Base-by-base conservation (phyloP, 1,140 invertebrate genomes). In the Mylabris phalerata region DNA sequence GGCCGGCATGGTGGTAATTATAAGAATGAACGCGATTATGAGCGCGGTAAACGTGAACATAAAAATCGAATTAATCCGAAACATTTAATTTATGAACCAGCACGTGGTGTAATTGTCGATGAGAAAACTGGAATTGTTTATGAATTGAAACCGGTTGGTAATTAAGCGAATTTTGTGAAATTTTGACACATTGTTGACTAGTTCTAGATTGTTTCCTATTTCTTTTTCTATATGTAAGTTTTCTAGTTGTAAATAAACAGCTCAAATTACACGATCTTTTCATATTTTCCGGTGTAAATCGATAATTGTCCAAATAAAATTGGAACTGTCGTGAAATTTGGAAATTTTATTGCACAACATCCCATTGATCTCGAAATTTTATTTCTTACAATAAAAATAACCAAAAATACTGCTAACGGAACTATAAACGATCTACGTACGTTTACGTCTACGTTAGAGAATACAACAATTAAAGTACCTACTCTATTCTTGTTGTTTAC, bases 1-100 rank as follows among this genome's bases (percentile, higher is more conserved):
- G 59, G 60, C 11, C 68, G 66, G 56, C 69, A 71, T 44, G 69
- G 69, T 7, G 69, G 69, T 6, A 71, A 71, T 59, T 71, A 71
- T 41, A 65, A 55, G 52, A 61, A 50, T 19, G 60, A 61, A 13
- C 48, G 61, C 42, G 62, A 66, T 51, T 55, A 42, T 41, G 63
- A 56, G 27, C 61, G 67, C 50, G 48, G 50, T 7, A 71, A 71
- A 48, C 60, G 67, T 38, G 58, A 63, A 39, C 55, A 62, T 27
- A 52, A 60, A 11, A 55, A 48, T 32, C 7, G n/a, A 10, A 38
- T 32, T 5, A 47, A 60, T 49, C 39, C 49, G 39, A 13, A 54
- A 39, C 10, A 60, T 50, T 60, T 65, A 40, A 44, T 63, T 9
- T 65, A 60, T 39, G 59, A 64, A 42, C 38, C 51, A 3, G 49